Evolutionary conservation across 2,113 vertebrate genomes (phyloP), one percentile per base, ranked within the genome.

Genomic region (Anhinga anhinga): DNA sequence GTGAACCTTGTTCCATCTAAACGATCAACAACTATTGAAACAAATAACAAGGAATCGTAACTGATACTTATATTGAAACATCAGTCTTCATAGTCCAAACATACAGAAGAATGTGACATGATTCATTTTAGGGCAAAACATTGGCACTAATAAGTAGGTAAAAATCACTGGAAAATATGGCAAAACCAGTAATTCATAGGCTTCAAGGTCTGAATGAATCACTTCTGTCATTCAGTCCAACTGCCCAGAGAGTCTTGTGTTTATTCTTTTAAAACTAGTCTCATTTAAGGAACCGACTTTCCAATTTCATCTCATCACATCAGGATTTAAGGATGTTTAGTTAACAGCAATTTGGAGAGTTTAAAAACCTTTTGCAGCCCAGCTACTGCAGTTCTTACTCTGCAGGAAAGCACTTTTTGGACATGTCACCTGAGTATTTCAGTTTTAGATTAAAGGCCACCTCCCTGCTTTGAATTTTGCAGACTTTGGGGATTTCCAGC

Each of bases 391-490:
- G 22, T 62, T 82, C 50, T 49, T 27, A 40, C 47, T 73, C 47
- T 47, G 30, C 47, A 56, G 76, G 55, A 82, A 81, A 83, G 63
- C 65, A 42, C 47, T 86, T 91, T 38, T 20, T 63, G 32, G 77
- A 78, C 0, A 1, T 0, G 4, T 49, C 67, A 84, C 61, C 45
- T 8, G 26, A 74, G 21, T n/a, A 86, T 72, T 94, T 86, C 63
- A 59, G 52, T n/a, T 67, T 79, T 79, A 90, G 76, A 90, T 86
- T 55, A 93, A 96, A 90, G 88, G 63, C 59, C 83, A 88, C 63
- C 82, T 92, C 56, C 55, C 15, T 67, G 59, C 80, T 93, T 90
- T 93, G 86, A 94, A 88, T 76, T 67, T 62, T 21, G 65, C 76
- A 65, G 82, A 67, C 61, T 66, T 32, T 29, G 59, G 59, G 45